Base-by-base conservation (phyloP, 2,888 invertebrate species). In the Emmelina monodactyla region DNA sequence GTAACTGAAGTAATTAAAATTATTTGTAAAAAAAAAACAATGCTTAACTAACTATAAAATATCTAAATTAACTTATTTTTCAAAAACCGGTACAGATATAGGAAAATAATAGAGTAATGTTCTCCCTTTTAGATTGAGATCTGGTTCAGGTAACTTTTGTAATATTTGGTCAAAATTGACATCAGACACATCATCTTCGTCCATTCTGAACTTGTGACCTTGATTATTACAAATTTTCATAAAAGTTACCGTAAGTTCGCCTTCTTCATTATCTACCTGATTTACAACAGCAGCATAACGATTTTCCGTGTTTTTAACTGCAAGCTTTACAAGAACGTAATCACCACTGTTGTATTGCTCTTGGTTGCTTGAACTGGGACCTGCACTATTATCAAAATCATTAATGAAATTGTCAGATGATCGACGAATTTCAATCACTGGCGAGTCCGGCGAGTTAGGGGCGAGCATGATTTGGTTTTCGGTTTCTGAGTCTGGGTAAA, bases 141-240 rank as follows among this genome's bases (percentile, higher is more conserved):
- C 16, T 28, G 42, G 42, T 2, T 19, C 22, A 9, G 41, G 41
- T 14, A 45, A 35, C 31, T 40, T 44, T 14, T 39, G n/a, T 7
- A 44, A 7, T 35, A 44, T 11, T 42, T 45, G 40, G 16, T 40
- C 37, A 31, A 41, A 31, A 2, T 6, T 1, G 2, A 43, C 42
- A 37, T 45, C 41, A 16, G 44, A 36, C 7, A 47, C 16, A 42
- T 47, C 42, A 22, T 37, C 41, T 32, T 43, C 39, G 32, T 44
- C 38, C 7, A 43, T 10, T 41, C 22, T 41, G 16, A 44, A 44
- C 11, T 7, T 35, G 19, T 37, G 22, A 10, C 31, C 41, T 10
- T 41, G 38, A 7, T 37, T 9, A 29, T 39, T 36, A 41, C 37
- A 43, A 38, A 40, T 38, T 37, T 44, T 44, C 14, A 42, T 10